Evolutionary conservation across 1,140 invertebrate genomes (phyloP).

Genomic region (Steinernema khuongi): DNA sequence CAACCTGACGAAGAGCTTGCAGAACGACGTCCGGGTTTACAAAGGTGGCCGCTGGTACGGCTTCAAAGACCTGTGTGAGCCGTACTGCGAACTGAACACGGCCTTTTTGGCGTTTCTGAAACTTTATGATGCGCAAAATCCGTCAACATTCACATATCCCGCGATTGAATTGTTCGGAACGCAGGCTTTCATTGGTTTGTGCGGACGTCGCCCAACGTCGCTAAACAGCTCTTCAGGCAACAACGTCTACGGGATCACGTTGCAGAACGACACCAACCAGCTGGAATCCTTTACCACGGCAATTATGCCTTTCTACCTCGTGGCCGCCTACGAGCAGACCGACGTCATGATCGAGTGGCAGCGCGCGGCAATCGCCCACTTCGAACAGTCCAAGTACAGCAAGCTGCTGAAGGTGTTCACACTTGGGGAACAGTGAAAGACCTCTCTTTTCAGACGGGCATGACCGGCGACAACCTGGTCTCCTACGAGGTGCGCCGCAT

Average conservation of each 20-base stretch:
- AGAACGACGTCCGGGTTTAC: constrained; percentile 47
- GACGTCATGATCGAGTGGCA: constrained; percentile 45
- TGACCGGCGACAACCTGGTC: constrained; percentile 55
- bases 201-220: background rate
- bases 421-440: constrained; percentile 16
- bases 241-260: constrained; percentile 52
- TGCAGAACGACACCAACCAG: constrained; percentile 36
- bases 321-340: constrained; percentile 46
- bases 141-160: constrained; percentile 52
- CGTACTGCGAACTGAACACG: constrained; percentile 57
- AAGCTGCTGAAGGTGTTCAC: constrained; percentile 47
- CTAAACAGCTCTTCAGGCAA: constrained; percentile 40
- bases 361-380: constrained; percentile 42
- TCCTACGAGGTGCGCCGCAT: constrained; percentile 51
- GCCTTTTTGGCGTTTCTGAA: constrained; percentile 56
- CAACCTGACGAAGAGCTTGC: constrained; percentile 48
- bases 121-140: constrained; percentile 49
- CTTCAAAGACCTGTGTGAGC: constrained; percentile 53
- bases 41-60: constrained; percentile 30
- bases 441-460: constrained; percentile 44
- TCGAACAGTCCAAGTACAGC: constrained; percentile 47
- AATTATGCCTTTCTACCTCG: constrained; percentile 55
- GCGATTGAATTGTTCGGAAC: constrained; percentile 55
- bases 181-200: constrained; percentile 52
- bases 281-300: constrained; percentile 45